Evolutionary conservation across 1,140 invertebrate species (phyloP).

Genomic region (Saxidomus purpurata): DNA sequence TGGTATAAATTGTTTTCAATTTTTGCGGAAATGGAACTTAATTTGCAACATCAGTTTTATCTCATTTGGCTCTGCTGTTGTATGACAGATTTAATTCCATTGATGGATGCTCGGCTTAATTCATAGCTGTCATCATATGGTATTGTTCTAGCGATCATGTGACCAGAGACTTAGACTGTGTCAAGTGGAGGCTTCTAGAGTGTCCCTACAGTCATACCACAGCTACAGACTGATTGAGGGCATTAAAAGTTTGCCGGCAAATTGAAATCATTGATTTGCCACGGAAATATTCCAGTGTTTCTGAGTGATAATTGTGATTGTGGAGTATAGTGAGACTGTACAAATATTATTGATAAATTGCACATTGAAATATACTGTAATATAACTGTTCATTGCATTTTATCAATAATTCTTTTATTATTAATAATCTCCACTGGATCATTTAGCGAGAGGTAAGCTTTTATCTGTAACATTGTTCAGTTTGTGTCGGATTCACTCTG

Average conservation of each 20-base stretch:
- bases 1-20: not conserved
- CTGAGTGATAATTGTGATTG: slow-evolving; percentile 55
- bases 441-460: slow-evolving; percentile 43
- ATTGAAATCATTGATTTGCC: slow-evolving; percentile 67
- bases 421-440: slow-evolving; percentile 51
- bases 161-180: slow-evolving; percentile 16
- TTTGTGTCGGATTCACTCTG: slow-evolving; percentile 2
- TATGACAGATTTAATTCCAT: slow-evolving; percentile 19
- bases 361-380: slow-evolving; percentile 46
- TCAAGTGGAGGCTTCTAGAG: not conserved
- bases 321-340: not conserved
- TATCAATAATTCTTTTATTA: slow-evolving; percentile 26
- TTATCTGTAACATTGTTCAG: slow-evolving; percentile 43
- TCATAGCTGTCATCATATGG: slow-evolving; percentile 6
- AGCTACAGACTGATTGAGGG: slow-evolving; percentile 36
- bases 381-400: slow-evolving; percentile 25
- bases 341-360: slow-evolving; percentile 52
- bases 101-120: not conserved
- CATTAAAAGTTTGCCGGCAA: slow-evolving; percentile 42
- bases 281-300: slow-evolving; percentile 41
- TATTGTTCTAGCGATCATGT: slow-evolving; percentile 42
- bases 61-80: not conserved
- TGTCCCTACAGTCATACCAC: slow-evolving; percentile 15
- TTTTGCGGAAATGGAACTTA: not conserved
- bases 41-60: slow-evolving; percentile 7